Evolutionary conservation across 2,113 vertebrate species (phyloP), one percentile per base, ranked within the genome.

Genomic region (Albula goreensis): DNA sequence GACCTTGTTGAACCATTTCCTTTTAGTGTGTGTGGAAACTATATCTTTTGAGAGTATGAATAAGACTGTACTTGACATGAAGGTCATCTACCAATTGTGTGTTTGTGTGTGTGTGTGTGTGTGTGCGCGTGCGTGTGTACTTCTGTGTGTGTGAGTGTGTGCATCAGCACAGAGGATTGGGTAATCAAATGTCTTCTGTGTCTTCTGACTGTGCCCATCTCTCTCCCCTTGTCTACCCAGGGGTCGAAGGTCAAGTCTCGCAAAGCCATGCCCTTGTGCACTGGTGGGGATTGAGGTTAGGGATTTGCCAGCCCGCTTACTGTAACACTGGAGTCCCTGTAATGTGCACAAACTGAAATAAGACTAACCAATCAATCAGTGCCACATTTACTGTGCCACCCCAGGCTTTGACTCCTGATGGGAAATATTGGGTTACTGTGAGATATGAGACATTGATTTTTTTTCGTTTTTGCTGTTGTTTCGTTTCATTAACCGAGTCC

Each of bases 241-340:
- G 94, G 94, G 89, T 94, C 94, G 93, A 92, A 93, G 87, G 91
- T 89, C 95, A 96, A 96, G 94, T 91, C 94, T 91, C 93, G 87
- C 92, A 91, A 88, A 90, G 90, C 93, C 84, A 66, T 92, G 92
- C 92, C 94, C 93, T 89, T 92, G 94, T 94, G 89, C 91, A 93
- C 93, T 94, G 95, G 95, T 94, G 93, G 93, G 86, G 91, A 1
- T 93, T 95, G 96, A 97, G 96, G 96, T 96, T 93, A 94, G 96
- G 95, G 95, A 86, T 85, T 92, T 81, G 56, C 79, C 78, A 79
- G 83, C 52, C 79, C 79, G 57, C 25, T 80, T 70, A 74, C 79
- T 74, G 83, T 85, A 53, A 82, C 83, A 31, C 86, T 41, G 81
- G 66, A 86, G 66, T 86, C 80, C 31, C 63, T 60, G 74, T 83